Evolutionary conservation across 1,140 invertebrate species (phyloP), one percentile per base, ranked within the genome.

Genomic region (Drosophila carrolli): DNA sequence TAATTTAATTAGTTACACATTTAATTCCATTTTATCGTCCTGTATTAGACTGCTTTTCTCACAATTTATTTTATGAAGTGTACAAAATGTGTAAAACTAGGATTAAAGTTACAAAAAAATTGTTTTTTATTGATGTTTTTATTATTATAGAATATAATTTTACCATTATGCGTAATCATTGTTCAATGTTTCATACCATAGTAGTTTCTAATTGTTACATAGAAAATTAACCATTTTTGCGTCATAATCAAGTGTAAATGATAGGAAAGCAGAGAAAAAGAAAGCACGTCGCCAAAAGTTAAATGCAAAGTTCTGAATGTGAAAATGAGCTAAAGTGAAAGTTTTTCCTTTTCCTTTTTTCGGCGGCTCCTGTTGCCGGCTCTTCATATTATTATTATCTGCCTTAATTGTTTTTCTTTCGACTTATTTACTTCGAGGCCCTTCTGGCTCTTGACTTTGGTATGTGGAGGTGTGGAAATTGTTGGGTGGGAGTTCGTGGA

Each of bases 331-430:
- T 55, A 78, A 88, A 89, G 85, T 72, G 77, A 89, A 89, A 89
- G 77, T 89, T 89, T 61, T 74, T 78, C 60, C n/a, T 32, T 47
- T 58, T 58, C 16, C 2, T 47, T 78, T 56, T 60, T 59, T 48
- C 23, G 11, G 9, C 44, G 37, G 51, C 54, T 79, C 47, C 62
- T 44, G 43, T 74, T 86, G 63, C 60, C 75, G 43, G 61, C 47
- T 83, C 66, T 86, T 79, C 79, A 76, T 86, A 77, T 89, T 83
- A 88, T 86, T 81, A 89, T 89, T 89, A 89, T 89, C 84, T 89
- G 80, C 61, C 76, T 78, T 89, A 89, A 89, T 89, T 89, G 84
- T 89, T 89, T 89, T 84, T 81, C 84, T 78, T 78, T 84, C 77
- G 65, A 81, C 81, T 89, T 90, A 80, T 77, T 83, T 88, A 76